Evolutionary conservation across 2,797 vertebrate genomes (phyloP).

Genomic region (Xenentodon cancila): DNA sequence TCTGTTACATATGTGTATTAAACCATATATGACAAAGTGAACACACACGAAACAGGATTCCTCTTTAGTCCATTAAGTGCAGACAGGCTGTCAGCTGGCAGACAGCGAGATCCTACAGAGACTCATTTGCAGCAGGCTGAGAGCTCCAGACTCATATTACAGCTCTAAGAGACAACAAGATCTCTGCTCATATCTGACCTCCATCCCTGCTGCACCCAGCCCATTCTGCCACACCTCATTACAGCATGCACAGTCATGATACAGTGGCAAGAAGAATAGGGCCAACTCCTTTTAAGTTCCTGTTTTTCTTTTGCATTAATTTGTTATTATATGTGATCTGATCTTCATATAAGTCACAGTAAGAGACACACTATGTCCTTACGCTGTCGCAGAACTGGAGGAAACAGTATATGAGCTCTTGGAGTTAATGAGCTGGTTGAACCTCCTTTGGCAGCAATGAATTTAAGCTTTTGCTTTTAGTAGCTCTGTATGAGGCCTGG

Average conservation of each 20-base stretch:
- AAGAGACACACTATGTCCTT: too few relatives aligned
- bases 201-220: conserved; percentile 44
- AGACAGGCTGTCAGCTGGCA: conserved; percentile 45
- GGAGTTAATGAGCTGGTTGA: too few relatives aligned
- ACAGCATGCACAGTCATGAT: conserved; percentile 9
- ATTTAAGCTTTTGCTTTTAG: too few relatives aligned
- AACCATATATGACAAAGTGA: neutral
- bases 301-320: too few relatives aligned
- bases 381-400: too few relatives aligned
- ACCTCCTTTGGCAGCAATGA: too few relatives aligned
- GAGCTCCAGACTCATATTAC: conserved; percentile 66
- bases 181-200: conserved; percentile 56
- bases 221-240: conserved; percentile 13
- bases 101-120: conserved; percentile 46
- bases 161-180: conserved; percentile 44
- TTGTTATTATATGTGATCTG: too few relatives aligned
- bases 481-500: too few relatives aligned
- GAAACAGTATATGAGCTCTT: too few relatives aligned
- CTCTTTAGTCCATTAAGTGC: conserved; percentile 43
- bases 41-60: neutral
- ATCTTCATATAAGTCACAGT: too few relatives aligned
- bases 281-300: too few relatives aligned
- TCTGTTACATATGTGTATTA: conserved; percentile 3
- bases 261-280: too few relatives aligned
- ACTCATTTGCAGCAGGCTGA: conserved; percentile 50